Evolutionary conservation across 2,888 invertebrate genomes (phyloP), one percentile per base, ranked within the genome.

Genomic region (Macrosoma leucophasiata): DNA sequence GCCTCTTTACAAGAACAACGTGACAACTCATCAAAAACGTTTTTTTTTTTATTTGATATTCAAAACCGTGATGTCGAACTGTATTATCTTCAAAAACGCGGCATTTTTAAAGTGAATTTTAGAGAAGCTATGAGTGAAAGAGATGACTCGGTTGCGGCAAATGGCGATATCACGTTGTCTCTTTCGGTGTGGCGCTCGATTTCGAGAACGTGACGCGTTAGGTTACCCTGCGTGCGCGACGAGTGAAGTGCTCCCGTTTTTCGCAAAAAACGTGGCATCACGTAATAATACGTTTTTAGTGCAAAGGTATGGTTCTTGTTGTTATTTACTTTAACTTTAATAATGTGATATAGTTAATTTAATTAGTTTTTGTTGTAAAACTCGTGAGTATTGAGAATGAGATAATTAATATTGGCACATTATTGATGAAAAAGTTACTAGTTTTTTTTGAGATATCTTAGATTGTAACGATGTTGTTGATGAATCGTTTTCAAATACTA

Each of bases 381-480:
- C 15, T 25, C 6, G 25, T 25, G 15, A 15, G 25, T 15, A 25
- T 15, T 15, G 14, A 15, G 14, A 25, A 15, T 25, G 25, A 10
- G 14, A 15, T 15, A 25, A 25, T 15, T 25, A 15, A 10, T 25
- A 10, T 10, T 29, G 9, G 20, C 29, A 29, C 29, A 13, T 29
- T 29, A 29, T 21, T 29, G 29, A 21, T 21, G 29, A 20, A 29
- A 29, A 18, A 18, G 10, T 18, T 21, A 20, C 21, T 4, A 29
- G 20, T 29, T 21, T 29, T 21, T 19, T 21, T 29, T 29, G 20
- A 21, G 14, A 29, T 29, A 21, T 29, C 19, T 29, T 29, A 9
- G 21, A 19, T 21, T 29, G 19, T 14, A 29, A 29, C 29, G 21
- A 20, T 29, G 29, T 29, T 21, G 13, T 20, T 29, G 29, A 29